Conservation (phyloP, 2,113 vertebrate genomes). For the Caloenas nicobarica region DNA sequence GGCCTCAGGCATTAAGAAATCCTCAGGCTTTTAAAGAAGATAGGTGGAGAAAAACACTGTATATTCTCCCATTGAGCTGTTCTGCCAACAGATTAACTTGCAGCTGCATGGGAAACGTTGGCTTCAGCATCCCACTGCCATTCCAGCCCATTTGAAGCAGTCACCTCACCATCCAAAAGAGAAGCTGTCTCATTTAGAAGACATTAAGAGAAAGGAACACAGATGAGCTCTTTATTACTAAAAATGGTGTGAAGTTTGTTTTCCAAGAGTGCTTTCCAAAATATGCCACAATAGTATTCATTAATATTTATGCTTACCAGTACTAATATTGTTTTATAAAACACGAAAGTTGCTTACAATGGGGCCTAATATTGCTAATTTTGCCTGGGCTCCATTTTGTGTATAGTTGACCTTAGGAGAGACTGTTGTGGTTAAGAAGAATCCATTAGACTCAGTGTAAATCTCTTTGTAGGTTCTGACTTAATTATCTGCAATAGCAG, state of each 20-base stretch:
- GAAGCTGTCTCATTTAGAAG: neutral
- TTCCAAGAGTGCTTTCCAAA: neutral
- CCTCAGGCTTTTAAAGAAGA: neutral
- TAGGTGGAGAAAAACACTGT: neutral
- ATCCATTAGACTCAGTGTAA: neutral
- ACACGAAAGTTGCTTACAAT: neutral
- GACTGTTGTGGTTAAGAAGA: neutral
- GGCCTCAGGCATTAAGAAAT: neutral
- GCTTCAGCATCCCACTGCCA: neutral
- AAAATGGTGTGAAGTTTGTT: neutral
- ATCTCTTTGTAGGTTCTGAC: neutral
- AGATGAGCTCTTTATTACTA: neutral
- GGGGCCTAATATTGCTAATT: neutral
- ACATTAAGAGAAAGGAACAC: neutral
- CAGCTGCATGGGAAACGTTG: neutral
- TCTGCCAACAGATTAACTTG: neutral
- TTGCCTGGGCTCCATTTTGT: neutral
- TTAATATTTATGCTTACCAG: neutral
- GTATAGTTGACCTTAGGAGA: neutral
- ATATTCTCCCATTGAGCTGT: neutral
- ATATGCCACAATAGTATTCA: neutral
- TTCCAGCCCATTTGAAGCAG: neutral
- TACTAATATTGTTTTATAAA: neutral
- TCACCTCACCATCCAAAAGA: neutral
- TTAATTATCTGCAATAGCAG: neutral